Percentiles rank a stretch among this genome's conserved stretches.
phyloP scores from a whole-genome alignment of 64 coral and sea anemone species.

The Astreopora myriophthalma region DNA sequence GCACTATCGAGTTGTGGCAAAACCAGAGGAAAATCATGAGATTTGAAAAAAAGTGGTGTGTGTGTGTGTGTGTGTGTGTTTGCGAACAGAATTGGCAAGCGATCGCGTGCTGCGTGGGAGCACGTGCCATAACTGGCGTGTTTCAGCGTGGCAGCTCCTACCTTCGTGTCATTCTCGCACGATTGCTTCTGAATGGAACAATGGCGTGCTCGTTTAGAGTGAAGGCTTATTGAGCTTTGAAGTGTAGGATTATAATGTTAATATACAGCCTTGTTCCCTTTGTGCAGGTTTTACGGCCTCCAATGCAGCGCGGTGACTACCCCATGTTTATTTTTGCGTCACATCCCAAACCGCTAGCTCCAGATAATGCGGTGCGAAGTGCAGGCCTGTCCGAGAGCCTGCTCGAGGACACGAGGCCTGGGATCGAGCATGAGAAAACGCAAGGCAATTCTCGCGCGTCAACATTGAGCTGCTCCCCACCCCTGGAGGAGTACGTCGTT shows the following conservation, averaged over 20 bases:
- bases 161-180: background rate
- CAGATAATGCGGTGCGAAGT: conserved; percentile 38
- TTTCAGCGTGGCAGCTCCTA: too few relatives aligned
- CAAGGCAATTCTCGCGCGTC: conserved; percentile 19
- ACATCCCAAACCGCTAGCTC: conserved; percentile 41
- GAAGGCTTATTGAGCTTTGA: too few relatives aligned
- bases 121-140: too few relatives aligned
- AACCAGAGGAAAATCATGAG: too few relatives aligned
- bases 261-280: background rate
- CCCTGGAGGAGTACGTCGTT: conserved; percentile 26
- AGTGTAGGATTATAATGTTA: too few relatives aligned
- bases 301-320: conserved; percentile 92
- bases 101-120: too few relatives aligned
- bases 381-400: conserved; percentile 82
- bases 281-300: conserved; percentile 74
- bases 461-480: background rate
- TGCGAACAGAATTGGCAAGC: too few relatives aligned
- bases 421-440: background rate
- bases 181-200: background rate
- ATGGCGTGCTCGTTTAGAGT: background rate
- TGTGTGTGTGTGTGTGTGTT: too few relatives aligned
- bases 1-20: too few relatives aligned
- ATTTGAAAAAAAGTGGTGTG: too few relatives aligned
- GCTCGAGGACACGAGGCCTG: background rate
- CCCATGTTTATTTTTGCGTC: conserved; percentile 91